phyloP scores from a whole-genome alignment of 1,140 invertebrate species.

The Rhagoletis zephyria region DNA sequence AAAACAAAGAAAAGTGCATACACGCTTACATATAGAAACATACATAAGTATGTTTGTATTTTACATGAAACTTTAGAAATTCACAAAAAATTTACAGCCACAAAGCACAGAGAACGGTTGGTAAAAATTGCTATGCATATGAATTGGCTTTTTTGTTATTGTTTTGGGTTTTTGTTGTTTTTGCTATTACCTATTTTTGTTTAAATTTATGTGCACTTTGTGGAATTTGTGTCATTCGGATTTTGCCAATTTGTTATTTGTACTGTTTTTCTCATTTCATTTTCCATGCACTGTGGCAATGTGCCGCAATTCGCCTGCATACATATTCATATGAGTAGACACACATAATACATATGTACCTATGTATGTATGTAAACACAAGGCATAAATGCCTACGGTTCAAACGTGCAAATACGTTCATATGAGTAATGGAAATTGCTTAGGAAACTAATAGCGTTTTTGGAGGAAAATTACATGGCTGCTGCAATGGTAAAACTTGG shows the following conservation, averaged over 20 bases:
- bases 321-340: not conserved
- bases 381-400: not conserved
- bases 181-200: not conserved
- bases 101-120: constrained; percentile 1
- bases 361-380: not conserved
- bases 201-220: constrained; percentile 9
- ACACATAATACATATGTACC: not conserved
- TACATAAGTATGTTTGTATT: not conserved
- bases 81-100: too few species aligned
- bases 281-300: not conserved
- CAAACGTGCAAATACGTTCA: too few species aligned
- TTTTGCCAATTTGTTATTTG: constrained; percentile 28
- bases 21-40: not conserved
- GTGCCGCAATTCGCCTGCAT: not conserved
- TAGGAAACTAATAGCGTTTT: not conserved
- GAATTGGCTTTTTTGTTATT: constrained; percentile 2
- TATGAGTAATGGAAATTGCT: not conserved
- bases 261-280: not conserved
- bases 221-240: constrained; percentile 50
- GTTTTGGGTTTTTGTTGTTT: not conserved
- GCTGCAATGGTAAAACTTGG: not conserved
- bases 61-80: too few species aligned
- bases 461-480: constrained; percentile 1
- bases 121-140: constrained; percentile 19
- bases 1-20: too few species aligned